Evolutionary conservation across 2,888 invertebrate species (phyloP).

Genomic region (Andrena bucephala): DNA sequence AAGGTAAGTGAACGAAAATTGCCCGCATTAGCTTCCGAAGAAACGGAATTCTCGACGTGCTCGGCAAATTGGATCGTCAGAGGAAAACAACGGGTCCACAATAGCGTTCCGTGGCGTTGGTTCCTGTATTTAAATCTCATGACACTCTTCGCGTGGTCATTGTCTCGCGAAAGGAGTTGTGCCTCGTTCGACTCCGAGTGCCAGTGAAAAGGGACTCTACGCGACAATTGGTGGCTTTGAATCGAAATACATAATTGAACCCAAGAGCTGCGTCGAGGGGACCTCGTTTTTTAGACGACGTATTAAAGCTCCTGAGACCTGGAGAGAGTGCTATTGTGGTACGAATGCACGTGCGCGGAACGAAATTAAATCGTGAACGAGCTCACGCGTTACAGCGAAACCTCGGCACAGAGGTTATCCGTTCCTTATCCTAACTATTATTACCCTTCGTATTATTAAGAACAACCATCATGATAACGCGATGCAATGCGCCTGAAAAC

Average conservation of each 20-base stretch:
- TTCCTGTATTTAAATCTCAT: neutral
- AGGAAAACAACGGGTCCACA: neutral
- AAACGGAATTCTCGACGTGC: neutral
- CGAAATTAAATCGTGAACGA: constrained; percentile 32
- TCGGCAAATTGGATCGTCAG: neutral
- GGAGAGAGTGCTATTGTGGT: constrained; percentile 23
- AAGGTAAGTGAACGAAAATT: neutral
- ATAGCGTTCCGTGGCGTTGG: neutral
- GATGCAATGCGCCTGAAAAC: neutral
- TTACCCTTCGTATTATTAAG: neutral
- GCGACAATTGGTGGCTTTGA: constrained; percentile 15
- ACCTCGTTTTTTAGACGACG: neutral
- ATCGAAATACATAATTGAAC: constrained; percentile 13
- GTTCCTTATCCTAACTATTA: neutral
- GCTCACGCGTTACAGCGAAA: constrained; percentile 17
- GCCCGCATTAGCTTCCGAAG: neutral
- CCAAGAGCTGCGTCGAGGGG: neutral
- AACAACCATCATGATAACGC: constrained; percentile 1
- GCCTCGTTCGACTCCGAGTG: neutral
- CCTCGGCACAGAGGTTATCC: constrained; percentile 9
- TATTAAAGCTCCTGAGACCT: constrained; percentile 19
- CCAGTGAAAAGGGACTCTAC: neutral
- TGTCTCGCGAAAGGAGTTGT: neutral
- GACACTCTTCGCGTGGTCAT: neutral
- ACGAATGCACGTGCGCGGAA: constrained; percentile 49